Base-by-base conservation (phyloP, 2,797 vertebrate species). In the Fistularia commersonii region DNA sequence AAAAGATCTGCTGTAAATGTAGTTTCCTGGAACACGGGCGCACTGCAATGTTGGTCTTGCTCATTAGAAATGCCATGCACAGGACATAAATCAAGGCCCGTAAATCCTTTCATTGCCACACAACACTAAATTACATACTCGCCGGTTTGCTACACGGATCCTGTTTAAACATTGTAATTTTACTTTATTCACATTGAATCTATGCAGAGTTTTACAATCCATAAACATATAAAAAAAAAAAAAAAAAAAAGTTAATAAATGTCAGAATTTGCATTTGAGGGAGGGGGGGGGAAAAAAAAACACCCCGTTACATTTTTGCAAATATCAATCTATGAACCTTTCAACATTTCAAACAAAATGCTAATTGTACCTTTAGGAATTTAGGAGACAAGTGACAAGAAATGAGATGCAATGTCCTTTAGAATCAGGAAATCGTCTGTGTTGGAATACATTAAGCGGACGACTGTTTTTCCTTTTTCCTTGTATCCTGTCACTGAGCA, bases 231-330 rank as follows among this genome's bases (percentile, higher is more conserved):
- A 98, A 97, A 97, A n/a, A n/a, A n/a, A n/a, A n/a, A n/a, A n/a
- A n/a, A n/a, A n/a, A n/a, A n/a, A n/a, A n/a, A 98, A 99, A 97
- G 93, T 99, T 98, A 97, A 97, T 98, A 99, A 99, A 99, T 99
- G 97, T 99, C 97, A 99, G 93, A 93, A 99, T 99, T 99, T 98
- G 95, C 96, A 99, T 99, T 96, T 90, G 91, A 67, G 51, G 45
- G 51, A 41, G 14, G 33, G 8, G 34, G 50, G 41, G 32, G 42
- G 47, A 44, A 41, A 72, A 69, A 67, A 92, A 86, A 74, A 90
- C 92, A 92, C 92, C 90, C 91, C 84, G 91, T 91, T 93, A 91
- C 92, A 93, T 95, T 96, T 48, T 54, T 93, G 92, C 94, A 97
- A 98, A 99, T 97, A 99, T 99, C 95, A 99, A 99, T 99, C 96